Percentiles rank a stretch among this genome's conserved stretches.
These are phyloP conservation scores for Torymus tubicola DNA, from an alignment of 2,888 invertebrate genomes.

Conservation along the genomic window DNA sequence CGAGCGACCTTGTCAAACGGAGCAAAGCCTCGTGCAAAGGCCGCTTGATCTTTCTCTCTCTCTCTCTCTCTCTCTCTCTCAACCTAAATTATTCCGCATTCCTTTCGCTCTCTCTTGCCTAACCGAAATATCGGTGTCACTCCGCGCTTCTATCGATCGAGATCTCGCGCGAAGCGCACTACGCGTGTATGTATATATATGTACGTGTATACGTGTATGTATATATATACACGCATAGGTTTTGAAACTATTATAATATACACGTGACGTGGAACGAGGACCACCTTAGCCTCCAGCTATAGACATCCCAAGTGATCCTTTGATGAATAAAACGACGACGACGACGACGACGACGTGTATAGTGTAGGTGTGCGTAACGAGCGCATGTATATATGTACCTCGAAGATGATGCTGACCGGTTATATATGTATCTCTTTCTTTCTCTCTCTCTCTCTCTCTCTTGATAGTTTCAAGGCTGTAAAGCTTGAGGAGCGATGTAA, in stretches of 20 bases:
- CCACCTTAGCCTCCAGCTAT: constrained; percentile 50
- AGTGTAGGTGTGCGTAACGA: constrained; percentile 22
- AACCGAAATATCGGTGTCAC: constrained; percentile 43
- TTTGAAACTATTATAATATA: constrained; percentile 16
- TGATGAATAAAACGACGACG: constrained; percentile 20
- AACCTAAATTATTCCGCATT: constrained; percentile 51
- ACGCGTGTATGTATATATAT: no score
- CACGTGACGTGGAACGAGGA: constrained; percentile 28
- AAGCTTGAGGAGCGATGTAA: constrained; percentile 3
- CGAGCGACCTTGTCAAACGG: constrained; percentile 32
- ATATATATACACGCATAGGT: constrained; percentile 13
- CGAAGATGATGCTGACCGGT: constrained; percentile 43
- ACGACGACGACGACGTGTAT: neutral
- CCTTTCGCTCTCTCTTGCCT: constrained; percentile 29
- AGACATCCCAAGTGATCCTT: constrained; percentile 32
- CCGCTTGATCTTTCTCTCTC: neutral
- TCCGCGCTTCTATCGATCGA: constrained; percentile 20
- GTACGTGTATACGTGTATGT: neutral
- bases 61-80: neutral
- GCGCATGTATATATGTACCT: constrained; percentile 6
- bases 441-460: no score
- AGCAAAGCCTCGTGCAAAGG: constrained; percentile 28
- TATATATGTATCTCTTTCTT: neutral
- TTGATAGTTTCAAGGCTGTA: constrained; percentile 24
- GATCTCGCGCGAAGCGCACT: neutral